A percentile compares a stretch with the other conserved stretches of the same genome.
phyloP scores from a whole-genome alignment of 2,797 vertebrate genomes.

The Percopsis omiscomaycus region DNA sequence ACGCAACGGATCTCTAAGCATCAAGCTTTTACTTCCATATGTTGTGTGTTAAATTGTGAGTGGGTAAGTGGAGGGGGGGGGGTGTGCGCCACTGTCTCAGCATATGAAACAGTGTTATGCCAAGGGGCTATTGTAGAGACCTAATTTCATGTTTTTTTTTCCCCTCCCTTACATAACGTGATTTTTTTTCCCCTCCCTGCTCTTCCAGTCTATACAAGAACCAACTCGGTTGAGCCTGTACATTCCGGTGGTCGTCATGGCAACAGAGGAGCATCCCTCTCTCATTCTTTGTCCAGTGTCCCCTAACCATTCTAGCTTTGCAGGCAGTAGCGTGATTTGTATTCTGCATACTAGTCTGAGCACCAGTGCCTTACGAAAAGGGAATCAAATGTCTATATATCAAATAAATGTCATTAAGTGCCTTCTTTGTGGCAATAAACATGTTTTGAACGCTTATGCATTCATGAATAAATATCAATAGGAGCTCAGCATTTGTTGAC shows the following conservation, averaged over 20 bases:
- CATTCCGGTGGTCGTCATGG: conserved; percentile 76
- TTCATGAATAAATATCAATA: too few species aligned
- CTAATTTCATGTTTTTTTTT: conserved; percentile 47
- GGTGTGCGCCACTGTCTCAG: conserved; percentile 28
- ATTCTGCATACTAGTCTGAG: conserved; percentile 56
- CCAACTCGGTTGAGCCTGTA: conserved; percentile 70
- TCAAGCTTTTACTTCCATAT: conserved; percentile 4
- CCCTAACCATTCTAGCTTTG: conserved; percentile 55
- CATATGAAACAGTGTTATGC: conserved; percentile 29
- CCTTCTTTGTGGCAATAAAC: conserved; percentile 29
- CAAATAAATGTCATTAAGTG: conserved; percentile 40
- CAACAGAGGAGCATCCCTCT: conserved; percentile 75
- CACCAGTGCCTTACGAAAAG: conserved; percentile 31
- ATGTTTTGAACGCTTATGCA: conserved; percentile 1
- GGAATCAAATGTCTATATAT: conserved; percentile 14
- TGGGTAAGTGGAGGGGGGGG: neutral
- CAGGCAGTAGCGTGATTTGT: conserved; percentile 50
- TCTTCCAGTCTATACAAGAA: conserved; percentile 51
- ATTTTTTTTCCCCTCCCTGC: conserved; percentile 4
- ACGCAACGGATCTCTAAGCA: conserved; percentile 20
- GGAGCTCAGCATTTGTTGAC: too few species aligned
- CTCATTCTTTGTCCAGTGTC: conserved; percentile 68
- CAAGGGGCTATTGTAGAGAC: conserved; percentile 48
- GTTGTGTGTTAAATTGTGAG: conserved; percentile 9
- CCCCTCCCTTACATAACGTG: conserved; percentile 71